Base-by-base conservation (phyloP, 2,888 invertebrate genomes). In the Andrena marginata region DNA sequence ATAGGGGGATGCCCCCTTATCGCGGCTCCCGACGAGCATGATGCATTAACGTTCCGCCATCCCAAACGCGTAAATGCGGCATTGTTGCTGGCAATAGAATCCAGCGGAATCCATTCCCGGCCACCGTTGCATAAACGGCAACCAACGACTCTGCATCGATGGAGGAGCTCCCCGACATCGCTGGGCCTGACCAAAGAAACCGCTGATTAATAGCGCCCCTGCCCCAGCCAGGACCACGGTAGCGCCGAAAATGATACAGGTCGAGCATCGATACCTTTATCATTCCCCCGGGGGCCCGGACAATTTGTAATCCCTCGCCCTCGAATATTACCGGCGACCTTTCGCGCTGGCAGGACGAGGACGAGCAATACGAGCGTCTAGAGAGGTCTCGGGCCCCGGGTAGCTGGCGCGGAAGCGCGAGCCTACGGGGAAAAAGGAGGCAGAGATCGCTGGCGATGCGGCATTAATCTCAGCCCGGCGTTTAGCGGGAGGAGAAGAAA, bases 21-120 rank as follows among this genome's bases (percentile, higher is more conserved):
- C 83, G 70, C 80, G 64, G 54, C 73, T 72, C 64, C 71, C 79
- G 69, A 82, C 79, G 33, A 60, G 80, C 82, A 84, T 70, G 84
- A 84, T 84, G 64, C 77, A 84, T 81, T 76, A 73, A 65, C 70
- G 76, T 75, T 59, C 76, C 67, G 67, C 33, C 62, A 56, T 70
- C 73, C 71, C 68, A n/a, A n/a, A n/a, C n/a, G n/a, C n/a, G n/a
- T 77, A 74, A 63, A 84, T 77, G 84, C 73, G 67, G 73, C 79
- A 84, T 84, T 84, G 84, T 84, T 75, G 65, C 60, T 70, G 75
- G 67, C 76, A 77, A 71, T 84, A 81, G 81, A 84, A 72, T 75
- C 63, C 31, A 42, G 0, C 42, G 1, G 42, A 1, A 4, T 16
- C 42, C 42, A 1, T 42, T 42, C 42, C 42, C 42, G 42, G 42